Percentiles rank a stretch among this genome's conserved stretches.
phyloP scores from a whole-genome alignment of 2,888 invertebrate species.

The Ctenicera cuprea region DNA sequence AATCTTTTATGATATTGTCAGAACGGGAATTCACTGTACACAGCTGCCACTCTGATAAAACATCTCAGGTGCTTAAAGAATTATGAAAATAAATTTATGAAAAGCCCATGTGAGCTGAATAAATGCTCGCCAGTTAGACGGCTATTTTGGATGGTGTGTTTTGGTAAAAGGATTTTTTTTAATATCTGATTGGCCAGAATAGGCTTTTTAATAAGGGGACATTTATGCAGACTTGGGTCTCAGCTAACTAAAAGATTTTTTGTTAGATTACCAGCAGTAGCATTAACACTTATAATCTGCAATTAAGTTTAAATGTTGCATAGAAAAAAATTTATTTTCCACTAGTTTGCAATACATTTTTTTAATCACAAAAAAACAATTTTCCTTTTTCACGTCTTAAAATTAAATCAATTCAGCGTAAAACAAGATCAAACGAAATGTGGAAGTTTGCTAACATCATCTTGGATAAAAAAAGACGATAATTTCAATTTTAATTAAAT shows the following conservation, averaged over 20 bases:
- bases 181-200: neutral
- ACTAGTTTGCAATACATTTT: too few species aligned
- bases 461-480: neutral
- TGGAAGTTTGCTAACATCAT: neutral
- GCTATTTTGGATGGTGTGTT: constrained; percentile 23
- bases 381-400: too few species aligned
- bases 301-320: too few species aligned
- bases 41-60: constrained; percentile 40
- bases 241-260: neutral
- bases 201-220: neutral
- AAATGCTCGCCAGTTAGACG: constrained; percentile 26
- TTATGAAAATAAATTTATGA: constrained; percentile 41
- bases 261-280: neutral
- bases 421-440: neutral
- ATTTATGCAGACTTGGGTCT: too few species aligned
- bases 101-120: constrained; percentile 29
- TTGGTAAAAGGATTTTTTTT: neutral
- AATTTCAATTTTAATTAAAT: constrained; percentile 11
- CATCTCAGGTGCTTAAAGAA: constrained; percentile 44
- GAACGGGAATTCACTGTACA: constrained; percentile 37
- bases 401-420: neutral
- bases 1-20: constrained; percentile 43
- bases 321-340: too few species aligned
- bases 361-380: too few species aligned
- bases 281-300: neutral